Evolutionary conservation across 2,113 vertebrate species (phyloP), one percentile per base, ranked within the genome.

Genomic region (Gadus macrocephalus): DNA sequence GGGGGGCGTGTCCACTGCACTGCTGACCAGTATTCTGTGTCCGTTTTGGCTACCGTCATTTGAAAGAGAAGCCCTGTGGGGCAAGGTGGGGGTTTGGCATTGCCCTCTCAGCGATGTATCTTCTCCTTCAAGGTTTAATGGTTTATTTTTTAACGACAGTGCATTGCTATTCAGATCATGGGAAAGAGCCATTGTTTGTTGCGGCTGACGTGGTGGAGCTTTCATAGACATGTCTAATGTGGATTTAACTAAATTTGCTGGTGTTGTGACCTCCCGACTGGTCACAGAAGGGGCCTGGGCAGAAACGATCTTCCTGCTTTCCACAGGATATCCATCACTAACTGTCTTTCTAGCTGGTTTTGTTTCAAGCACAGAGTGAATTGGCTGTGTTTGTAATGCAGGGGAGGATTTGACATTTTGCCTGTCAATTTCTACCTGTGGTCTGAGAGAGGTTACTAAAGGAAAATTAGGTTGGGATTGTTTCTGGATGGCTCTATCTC

Each of bases 171-270:
- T 28, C 60, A 63, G 1, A 67, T 81, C 64, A 15, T 80, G 68
- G 68, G 72, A 3, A 70, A 19, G 17, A 11, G 66, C 53, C 69
- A 63, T 55, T 42, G 17, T 61, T 80, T 76, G 53, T 7, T 2
- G 64, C 20, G 61, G 66, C 15, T 64, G 38, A 22, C 19, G 31
- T 38, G 12, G 6, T 61, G 20, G 71, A 66, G 42, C 64, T 66
- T 83, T 89, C 31, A 61, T 61, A 77, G 91, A 91, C 90, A 91
- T 91, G 70, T 91, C 87, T 67, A 89, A 55, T 17, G 81, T 80
- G 19, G 68, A 67, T 87, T 85, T 91, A 53, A 88, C 20, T 65
- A 75, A 79, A 69, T 91, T 91, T 70, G 89, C 85, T 59, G 90
- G 89, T 63, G 77, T 73, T 31, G 81, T 86, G 20, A n/a, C 62